Evolutionary conservation across 2,113 vertebrate genomes (phyloP).

Genomic region (Aix galericulata): DNA sequence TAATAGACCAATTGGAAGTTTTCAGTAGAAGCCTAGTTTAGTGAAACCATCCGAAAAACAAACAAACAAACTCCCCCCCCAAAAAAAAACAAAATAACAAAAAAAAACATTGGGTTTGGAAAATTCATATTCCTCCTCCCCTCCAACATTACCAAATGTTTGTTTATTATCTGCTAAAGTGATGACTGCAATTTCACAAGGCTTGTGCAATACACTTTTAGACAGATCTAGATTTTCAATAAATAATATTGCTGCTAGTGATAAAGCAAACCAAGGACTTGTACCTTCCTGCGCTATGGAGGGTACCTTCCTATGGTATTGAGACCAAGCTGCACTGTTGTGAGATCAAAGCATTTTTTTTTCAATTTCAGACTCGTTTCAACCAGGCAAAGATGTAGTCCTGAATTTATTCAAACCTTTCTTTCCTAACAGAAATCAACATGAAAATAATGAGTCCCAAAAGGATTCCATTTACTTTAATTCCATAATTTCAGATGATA

Average conservation of each 20-base stretch:
- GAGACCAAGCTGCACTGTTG: conserved; percentile 11
- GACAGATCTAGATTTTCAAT: not conserved
- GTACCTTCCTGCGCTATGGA: conserved; percentile 43
- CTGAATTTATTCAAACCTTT: conserved; percentile 53
- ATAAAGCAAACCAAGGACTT: conserved; percentile 15
- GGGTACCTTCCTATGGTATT: conserved; percentile 44
- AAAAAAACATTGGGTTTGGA: not conserved
- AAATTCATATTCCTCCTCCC: not conserved
- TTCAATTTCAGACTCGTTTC: conserved; percentile 41
- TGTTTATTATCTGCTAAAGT: not conserved
- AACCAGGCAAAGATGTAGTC: conserved; percentile 50
- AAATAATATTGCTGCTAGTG: not conserved
- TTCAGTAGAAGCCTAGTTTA: not conserved
- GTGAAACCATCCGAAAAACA: not conserved
- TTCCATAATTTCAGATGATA: conserved; percentile 65
- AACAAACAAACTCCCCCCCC: too few species aligned
- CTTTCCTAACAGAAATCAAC: conserved; percentile 60
- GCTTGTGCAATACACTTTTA: not conserved
- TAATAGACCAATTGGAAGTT: not conserved
- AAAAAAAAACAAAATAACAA: too few species aligned
- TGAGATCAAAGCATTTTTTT: conserved; percentile 41
- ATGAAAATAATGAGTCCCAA: conserved; percentile 71
- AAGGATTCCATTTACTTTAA: conserved; percentile 60
- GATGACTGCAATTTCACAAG: not conserved
- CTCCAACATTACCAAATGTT: not conserved